phyloP scores from a whole-genome alignment of 1,140 invertebrate species.

The Formica exsecta region DNA sequence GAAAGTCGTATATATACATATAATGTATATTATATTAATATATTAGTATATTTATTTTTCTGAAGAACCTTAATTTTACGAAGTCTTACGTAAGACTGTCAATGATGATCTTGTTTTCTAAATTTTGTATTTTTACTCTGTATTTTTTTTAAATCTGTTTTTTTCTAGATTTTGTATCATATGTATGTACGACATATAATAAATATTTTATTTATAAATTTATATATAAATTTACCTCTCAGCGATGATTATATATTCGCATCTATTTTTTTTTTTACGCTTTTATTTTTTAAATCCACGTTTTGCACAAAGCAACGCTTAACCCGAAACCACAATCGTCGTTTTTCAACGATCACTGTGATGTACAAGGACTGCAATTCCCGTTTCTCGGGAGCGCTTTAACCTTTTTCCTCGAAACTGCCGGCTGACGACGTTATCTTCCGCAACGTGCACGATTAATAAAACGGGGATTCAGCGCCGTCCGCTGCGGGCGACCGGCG shows the following conservation, averaged over 20 bases:
- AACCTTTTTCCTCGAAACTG: slow-evolving; percentile 53
- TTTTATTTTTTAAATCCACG: background rate
- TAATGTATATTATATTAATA: background rate
- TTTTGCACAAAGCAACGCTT: slow-evolving; percentile 14
- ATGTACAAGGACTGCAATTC: slow-evolving; percentile 44
- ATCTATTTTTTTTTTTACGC: background rate
- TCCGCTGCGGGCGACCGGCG: slow-evolving; percentile 48
- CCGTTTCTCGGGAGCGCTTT: slow-evolving; percentile 18
- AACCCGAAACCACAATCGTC: background rate
- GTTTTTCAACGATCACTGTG: slow-evolving; percentile 31
- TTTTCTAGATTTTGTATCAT: background rate
- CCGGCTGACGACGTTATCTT: slow-evolving; percentile 67
- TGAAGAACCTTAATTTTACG: background rate
- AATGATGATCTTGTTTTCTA: background rate
- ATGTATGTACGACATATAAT: background rate
- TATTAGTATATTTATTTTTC: background rate
- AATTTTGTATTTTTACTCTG: background rate
- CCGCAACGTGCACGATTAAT: slow-evolving; percentile 67
- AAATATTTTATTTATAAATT: background rate
- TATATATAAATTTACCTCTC: background rate
- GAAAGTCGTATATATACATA: background rate
- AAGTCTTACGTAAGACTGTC: background rate
- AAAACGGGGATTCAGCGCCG: slow-evolving; percentile 65
- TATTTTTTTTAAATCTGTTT: background rate
- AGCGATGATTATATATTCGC: slow-evolving; percentile 16